Percentiles rank a stretch among this genome's conserved stretches.
These are phyloP conservation scores for Naso thynnoides DNA, from an alignment of 2,797 vertebrate species.

Conservation along the genomic window DNA sequence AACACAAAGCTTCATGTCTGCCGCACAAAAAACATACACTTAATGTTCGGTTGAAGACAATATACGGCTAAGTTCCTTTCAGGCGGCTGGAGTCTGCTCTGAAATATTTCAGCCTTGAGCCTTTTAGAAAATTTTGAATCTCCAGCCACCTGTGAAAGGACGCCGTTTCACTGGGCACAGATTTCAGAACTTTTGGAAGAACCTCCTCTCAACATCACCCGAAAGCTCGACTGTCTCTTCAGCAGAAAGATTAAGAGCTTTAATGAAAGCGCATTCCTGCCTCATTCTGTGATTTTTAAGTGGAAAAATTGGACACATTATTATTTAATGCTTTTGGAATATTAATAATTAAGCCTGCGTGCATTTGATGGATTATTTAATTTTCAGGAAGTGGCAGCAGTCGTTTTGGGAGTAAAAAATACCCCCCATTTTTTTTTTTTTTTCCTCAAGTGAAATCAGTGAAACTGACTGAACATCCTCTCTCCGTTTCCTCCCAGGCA, in stretches of 20 bases:
- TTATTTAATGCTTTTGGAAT: conserved; percentile 60
- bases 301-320: conserved; percentile 25
- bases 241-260: conserved; percentile 50
- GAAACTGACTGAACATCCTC: neutral
- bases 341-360: conserved; percentile 36
- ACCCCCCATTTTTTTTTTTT: neutral
- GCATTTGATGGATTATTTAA: conserved; percentile 46
- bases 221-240: conserved; percentile 22
- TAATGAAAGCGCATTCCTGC: conserved; percentile 25
- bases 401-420: neutral
- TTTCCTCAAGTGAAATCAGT: neutral
- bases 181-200: too few species aligned
- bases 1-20: too few species aligned
- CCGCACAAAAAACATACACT: too few species aligned
- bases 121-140: neutral
- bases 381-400: conserved; percentile 28
- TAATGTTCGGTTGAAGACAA: too few species aligned
- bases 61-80: too few species aligned
- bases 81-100: neutral
- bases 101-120: neutral
- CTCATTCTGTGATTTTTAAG: conserved; percentile 24
- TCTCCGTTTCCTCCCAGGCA: conserved; percentile 76
- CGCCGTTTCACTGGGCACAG: neutral
- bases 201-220: neutral
- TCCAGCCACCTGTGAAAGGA: neutral